Conservation (phyloP, 1,140 invertebrate genomes). For the Augochlora pura region DNA sequence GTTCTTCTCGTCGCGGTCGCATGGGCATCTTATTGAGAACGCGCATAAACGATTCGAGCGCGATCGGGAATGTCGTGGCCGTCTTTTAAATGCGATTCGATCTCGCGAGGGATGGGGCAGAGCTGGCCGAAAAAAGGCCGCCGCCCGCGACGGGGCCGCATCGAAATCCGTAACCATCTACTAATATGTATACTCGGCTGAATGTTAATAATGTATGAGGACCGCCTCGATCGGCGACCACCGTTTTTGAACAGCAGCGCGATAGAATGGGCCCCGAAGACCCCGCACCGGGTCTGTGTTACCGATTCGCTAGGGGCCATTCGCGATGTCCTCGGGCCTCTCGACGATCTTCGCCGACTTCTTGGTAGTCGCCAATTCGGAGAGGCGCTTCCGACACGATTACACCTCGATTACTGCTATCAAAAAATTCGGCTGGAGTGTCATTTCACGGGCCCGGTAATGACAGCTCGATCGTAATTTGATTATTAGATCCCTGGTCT, state of each 20-base stretch:
- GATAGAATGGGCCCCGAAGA: neutral
- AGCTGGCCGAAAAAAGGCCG: conserved; percentile 34
- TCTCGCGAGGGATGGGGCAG: neutral
- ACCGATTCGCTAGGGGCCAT: too few species aligned
- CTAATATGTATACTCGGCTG: conserved; percentile 35
- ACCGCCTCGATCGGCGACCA: neutral
- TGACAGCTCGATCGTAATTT: too few species aligned
- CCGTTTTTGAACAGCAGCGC: neutral
- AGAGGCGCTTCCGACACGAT: too few species aligned
- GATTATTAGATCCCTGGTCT: too few species aligned
- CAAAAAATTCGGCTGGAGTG: too few species aligned
- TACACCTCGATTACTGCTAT: too few species aligned
- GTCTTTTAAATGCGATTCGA: conserved; percentile 51
- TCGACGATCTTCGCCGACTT: too few species aligned
- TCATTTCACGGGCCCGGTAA: too few species aligned
- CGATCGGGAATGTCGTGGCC: conserved; percentile 47
- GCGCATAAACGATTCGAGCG: conserved; percentile 34
- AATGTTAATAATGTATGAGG: conserved; percentile 66
- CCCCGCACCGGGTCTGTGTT: neutral
- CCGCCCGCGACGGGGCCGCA: conserved; percentile 18
- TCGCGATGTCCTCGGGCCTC: too few species aligned
- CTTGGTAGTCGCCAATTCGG: too few species aligned
- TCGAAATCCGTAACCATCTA: conserved; percentile 37
- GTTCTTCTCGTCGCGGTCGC: conserved; percentile 20
- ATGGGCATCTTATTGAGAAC: conserved; percentile 44